Conservation (phyloP, 2,888 invertebrate species). For the Zygaena filipendulae region DNA sequence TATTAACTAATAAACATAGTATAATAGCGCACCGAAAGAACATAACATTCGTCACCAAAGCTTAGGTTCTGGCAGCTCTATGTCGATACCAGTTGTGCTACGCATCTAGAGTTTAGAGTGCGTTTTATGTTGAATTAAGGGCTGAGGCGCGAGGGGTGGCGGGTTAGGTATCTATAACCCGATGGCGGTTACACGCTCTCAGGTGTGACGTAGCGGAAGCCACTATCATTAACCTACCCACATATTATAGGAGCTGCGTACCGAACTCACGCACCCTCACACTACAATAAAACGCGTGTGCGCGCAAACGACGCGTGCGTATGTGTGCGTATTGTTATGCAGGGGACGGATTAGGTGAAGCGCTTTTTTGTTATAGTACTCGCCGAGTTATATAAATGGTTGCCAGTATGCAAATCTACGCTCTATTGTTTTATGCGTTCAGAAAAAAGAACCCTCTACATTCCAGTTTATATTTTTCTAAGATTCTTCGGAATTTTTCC, state of each 20-base stretch:
- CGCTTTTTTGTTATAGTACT: conserved; percentile 23
- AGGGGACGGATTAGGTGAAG: conserved; percentile 45
- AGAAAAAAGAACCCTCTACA: too few relatives aligned
- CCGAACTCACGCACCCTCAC: conserved; percentile 32
- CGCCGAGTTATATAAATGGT: too few relatives aligned
- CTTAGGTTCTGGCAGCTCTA: conserved; percentile 26
- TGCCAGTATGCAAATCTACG: too few relatives aligned
- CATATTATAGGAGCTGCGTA: conserved; percentile 35
- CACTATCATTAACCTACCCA: conserved; percentile 66
- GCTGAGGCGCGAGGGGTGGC: conserved; percentile 25
- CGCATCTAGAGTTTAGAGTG: too few relatives aligned
- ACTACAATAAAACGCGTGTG: conserved; percentile 19
- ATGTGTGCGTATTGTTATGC: conserved; percentile 20
- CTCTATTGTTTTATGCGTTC: too few relatives aligned
- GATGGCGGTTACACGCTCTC: conserved; percentile 65
- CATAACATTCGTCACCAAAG: too few relatives aligned
- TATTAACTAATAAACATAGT: too few relatives aligned
- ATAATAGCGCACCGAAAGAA: too few relatives aligned
- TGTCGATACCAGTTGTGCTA: conserved; percentile 20
- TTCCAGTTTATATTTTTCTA: too few relatives aligned
- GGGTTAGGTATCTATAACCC: conserved; percentile 53
- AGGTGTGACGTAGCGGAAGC: conserved; percentile 68
- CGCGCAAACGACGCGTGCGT: conserved; percentile 29
- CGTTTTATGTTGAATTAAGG: conserved; percentile 47
- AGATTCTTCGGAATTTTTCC: too few relatives aligned